Base-by-base conservation (phyloP, 1,140 invertebrate species). In the Spodoptera frugiperda region DNA sequence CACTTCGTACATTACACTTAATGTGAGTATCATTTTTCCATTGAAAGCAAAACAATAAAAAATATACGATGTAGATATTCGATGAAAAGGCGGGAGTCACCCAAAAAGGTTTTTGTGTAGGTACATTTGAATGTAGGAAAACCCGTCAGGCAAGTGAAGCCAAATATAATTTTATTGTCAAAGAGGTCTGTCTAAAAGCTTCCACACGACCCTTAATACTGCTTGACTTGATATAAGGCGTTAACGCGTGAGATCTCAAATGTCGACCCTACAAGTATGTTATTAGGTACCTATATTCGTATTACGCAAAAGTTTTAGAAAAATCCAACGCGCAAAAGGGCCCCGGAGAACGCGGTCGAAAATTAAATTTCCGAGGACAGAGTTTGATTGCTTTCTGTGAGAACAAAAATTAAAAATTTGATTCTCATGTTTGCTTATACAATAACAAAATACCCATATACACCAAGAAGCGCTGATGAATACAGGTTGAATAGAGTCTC, bases 81-180 rank as follows among this genome's bases (percentile, higher is more conserved):
- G 25, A 61, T n/a, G n/a, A n/a, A n/a, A n/a, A n/a, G n/a, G n/a
- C n/a, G n/a, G n/a, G n/a, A n/a, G n/a, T n/a, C n/a, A 6, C 17
- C 4, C 33, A 63, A 67, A 67, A 49, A 33, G 44, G 21, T 63
- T 6, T 15, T 30, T 46, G 44, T 46, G 44, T 46, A 15, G 33
- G 33, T 39, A 39, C 39, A 67, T 67, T 49, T 21, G 6, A 25
- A 67, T 21, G 44, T 67, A 21, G 57, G 9, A 25, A 17, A 67
- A 49, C 44, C 63, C 63, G 48, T 67, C 44, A 25, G n/a, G n/a
- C n/a, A n/a, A n/a, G 46, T 25, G 33, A 17, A 49, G 21, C 63
- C 63, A 49, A 67, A 67, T 67, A 67, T 67, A 67, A 67, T 67
- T 67, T 67, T 49, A 67, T 49, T 67, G 46, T 21, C 63, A 67